Evolutionary conservation across 2,888 invertebrate genomes (phyloP), one percentile per base, ranked within the genome.

Genomic region (Platycheirus albimanus): DNA sequence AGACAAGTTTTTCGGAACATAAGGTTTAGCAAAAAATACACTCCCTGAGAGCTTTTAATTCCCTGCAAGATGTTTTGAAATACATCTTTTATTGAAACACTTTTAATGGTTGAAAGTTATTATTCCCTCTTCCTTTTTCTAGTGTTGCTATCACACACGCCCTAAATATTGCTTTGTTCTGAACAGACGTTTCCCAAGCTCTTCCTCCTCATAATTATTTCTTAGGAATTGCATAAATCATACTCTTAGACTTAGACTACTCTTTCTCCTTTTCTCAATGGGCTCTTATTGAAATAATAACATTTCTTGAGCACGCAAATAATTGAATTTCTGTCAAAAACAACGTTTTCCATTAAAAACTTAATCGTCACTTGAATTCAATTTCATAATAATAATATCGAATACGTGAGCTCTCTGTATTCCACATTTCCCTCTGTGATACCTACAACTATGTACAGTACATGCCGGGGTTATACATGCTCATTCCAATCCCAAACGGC

Each of bases 281-380:
- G n/a, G n/a, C 1, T 36, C 1, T 45, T 45, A 61, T 61, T 61
- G 20, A 54, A 52, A 72, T 72, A 66, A 72, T 67, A 63, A 67
- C 72, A 74, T 80, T 69, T 43, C 75, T 45, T 43, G 28, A 58
- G 70, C 54, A 71, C 41, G 7, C 74, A 70, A 78, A 83, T 84
- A 84, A 84, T 84, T 84, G 84, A 75, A 41, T 84, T 79, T 70
- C 84, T 84, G 79, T 79, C 79, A 79, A 43, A 51, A 84, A 75
- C 79, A 79, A 75, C 52, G 15, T 84, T 84, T 84, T 79, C 84
- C 79, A 84, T 84, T 84, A 79, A 79, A 78, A 79, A 61, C 78
- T 69, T 72, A 83, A 69, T 78, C 72, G 83, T 78, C 81, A 72
- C 77, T 67, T 58, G 67, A 83, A 56, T 80, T 56, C 63, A 69